A percentile compares a stretch with the other conserved stretches of the same genome.
phyloP scores from a whole-genome alignment of 2,797 vertebrate species.

The Neosalanx taihuensis region DNA sequence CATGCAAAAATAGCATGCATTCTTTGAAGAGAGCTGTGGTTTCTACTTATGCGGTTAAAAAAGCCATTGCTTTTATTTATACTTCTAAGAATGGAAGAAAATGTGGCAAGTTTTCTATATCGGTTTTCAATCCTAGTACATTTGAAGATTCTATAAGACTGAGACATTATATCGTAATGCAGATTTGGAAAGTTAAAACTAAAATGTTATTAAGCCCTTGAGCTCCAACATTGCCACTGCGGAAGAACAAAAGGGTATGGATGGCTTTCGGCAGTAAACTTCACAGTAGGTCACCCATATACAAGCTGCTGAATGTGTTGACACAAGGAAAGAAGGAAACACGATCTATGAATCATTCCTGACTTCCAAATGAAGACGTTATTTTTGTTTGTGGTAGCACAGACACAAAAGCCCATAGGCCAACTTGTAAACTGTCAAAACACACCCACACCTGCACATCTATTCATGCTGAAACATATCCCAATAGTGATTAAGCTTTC shows the following conservation, averaged over 20 bases:
- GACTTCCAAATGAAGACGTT: no score
- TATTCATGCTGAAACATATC: constrained; percentile 18
- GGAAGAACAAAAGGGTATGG: neutral
- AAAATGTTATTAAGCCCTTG: neutral
- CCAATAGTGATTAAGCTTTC: neutral
- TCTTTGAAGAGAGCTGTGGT: constrained; percentile 47
- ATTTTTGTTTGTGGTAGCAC: neutral
- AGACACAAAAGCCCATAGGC: neutral
- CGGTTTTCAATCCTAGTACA: neutral
- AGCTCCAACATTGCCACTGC: neutral
- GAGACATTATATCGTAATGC: neutral
- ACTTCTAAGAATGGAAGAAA: constrained; percentile 28
- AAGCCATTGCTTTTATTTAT: constrained; percentile 28
- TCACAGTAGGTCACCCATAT: neutral
- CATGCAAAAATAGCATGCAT: constrained; percentile 45
- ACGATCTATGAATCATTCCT: neutral
- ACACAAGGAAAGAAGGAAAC: neutral
- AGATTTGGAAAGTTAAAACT: neutral
- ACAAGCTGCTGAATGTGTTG: neutral
- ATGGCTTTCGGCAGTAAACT: neutral
- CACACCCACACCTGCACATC: neutral
- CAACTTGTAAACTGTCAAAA: constrained; percentile 3
- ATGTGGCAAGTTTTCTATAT: constrained; percentile 1
- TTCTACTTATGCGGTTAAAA: constrained; percentile 38
- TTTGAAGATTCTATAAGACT: neutral